Conservation (phyloP, 1,140 invertebrate species). For the Homalodisca vitripennis region DNA sequence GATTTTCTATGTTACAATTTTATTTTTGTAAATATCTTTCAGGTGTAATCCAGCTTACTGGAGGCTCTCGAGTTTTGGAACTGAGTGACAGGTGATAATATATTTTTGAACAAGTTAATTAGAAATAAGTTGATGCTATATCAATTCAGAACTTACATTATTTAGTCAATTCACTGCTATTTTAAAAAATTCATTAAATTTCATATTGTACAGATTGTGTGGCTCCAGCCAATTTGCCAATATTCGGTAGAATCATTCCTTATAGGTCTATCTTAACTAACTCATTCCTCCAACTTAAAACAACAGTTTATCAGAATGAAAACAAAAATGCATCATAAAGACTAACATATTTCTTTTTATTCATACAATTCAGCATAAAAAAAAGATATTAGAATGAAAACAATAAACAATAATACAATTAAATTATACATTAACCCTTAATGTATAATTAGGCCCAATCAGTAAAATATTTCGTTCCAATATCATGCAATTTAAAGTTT, state of each 20-base stretch:
- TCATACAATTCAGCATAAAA: too few relatives aligned
- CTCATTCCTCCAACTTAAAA: too few relatives aligned
- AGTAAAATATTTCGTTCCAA: constrained; percentile 1
- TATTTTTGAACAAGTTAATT: too few relatives aligned
- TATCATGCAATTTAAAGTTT: not conserved
- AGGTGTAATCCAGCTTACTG: constrained; percentile 17
- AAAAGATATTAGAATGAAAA: too few relatives aligned
- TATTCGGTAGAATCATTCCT: not conserved
- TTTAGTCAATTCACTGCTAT: not conserved
- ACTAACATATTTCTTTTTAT: too few relatives aligned
- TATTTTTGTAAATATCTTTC: too few relatives aligned
- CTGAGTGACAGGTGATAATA: constrained; percentile 42
- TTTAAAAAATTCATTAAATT: not conserved
- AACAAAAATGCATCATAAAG: too few relatives aligned
- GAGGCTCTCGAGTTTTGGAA: constrained; percentile 40
- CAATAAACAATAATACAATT: not conserved
- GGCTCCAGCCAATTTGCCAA: not conserved
- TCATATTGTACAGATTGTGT: not conserved
- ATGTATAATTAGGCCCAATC: too few relatives aligned
- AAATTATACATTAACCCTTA: not conserved
- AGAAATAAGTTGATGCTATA: too few relatives aligned
- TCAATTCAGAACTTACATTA: not conserved
- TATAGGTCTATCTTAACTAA: too few relatives aligned
- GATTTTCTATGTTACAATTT: too few relatives aligned
- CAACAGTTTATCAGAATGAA: too few relatives aligned